A percentile compares a stretch with the other conserved stretches of the same genome.
Conservation (phyloP, 2,113 vertebrate genomes). For the Physeter macrocephalus region DNA sequence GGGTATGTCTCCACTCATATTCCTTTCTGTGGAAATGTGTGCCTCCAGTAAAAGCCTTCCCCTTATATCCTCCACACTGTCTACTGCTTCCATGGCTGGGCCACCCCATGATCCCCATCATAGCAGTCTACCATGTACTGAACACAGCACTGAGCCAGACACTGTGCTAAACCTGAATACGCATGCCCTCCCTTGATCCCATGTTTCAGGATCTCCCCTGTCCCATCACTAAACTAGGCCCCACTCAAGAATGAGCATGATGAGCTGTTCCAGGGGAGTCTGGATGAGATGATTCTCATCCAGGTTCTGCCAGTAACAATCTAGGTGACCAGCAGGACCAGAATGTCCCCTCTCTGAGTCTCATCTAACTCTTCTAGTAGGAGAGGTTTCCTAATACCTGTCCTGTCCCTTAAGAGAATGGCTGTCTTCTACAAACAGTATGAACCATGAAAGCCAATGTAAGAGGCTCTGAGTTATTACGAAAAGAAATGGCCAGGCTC, state of each 20-base stretch:
- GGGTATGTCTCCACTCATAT: not conserved
- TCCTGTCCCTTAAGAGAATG: not conserved
- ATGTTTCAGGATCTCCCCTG: not conserved
- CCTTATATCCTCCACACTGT: not conserved
- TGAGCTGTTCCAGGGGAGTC: not conserved
- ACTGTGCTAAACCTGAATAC: not conserved
- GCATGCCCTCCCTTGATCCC: not conserved
- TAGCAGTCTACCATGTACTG: fast-evolving
- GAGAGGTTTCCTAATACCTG: not conserved
- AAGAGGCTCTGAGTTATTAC: not conserved
- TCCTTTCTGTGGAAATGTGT: not conserved
- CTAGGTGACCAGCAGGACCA: not conserved
- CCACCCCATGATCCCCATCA: fast-evolving
- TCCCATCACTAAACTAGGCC: not conserved
- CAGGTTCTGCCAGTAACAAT: not conserved
- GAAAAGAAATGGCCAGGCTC: not conserved
- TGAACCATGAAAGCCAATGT: not conserved
- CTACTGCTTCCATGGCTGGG: no score
- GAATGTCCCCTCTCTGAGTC: not conserved
- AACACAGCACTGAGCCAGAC: no score
- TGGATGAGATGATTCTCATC: not conserved
- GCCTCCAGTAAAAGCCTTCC: not conserved
- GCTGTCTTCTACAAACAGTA: not conserved
- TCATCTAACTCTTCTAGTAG: not conserved
- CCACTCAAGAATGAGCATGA: not conserved